Conservation (phyloP, 2,888 invertebrate genomes). For the Embidobia sp. region DNA sequence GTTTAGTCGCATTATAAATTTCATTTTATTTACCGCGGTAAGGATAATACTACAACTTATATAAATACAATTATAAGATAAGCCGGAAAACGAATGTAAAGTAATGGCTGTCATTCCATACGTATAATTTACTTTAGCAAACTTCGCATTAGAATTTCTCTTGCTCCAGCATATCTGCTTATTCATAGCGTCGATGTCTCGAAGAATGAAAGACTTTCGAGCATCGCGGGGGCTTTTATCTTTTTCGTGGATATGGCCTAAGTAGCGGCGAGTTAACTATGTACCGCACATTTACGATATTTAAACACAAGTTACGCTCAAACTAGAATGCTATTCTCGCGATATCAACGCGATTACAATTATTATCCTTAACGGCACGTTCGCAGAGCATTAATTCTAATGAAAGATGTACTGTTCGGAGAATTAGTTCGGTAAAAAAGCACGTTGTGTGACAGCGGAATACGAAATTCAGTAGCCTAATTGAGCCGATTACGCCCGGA, state of each 20-base stretch:
- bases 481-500: no score
- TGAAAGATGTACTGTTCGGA: slow-evolving; percentile 10
- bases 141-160: slow-evolving; percentile 17
- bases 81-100: not conserved
- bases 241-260: slow-evolving; percentile 8
- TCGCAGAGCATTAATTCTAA: slow-evolving; percentile 18
- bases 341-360: slow-evolving; percentile 38
- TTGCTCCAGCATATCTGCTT: slow-evolving; percentile 3
- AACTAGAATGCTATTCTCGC: slow-evolving; percentile 15
- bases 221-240: slow-evolving; percentile 14
- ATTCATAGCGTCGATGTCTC: slow-evolving; percentile 23
- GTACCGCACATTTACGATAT: slow-evolving; percentile 15
- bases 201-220: slow-evolving; percentile 12
- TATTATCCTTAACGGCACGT: slow-evolving; percentile 27
- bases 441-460: slow-evolving; percentile 17
- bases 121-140: slow-evolving; percentile 12
- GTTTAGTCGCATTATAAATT: no score
- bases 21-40: no score
- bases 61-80: not conserved
- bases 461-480: slow-evolving; percentile 10
- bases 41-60: no score
- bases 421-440: slow-evolving; percentile 23
- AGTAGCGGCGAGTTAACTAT: slow-evolving; percentile 23
- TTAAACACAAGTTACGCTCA: slow-evolving; percentile 24
- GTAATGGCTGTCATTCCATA: not conserved